Evolutionary conservation across 2,113 vertebrate genomes (phyloP), one percentile per base, ranked within the genome.

Genomic region (Amphilophus citrinellus): DNA sequence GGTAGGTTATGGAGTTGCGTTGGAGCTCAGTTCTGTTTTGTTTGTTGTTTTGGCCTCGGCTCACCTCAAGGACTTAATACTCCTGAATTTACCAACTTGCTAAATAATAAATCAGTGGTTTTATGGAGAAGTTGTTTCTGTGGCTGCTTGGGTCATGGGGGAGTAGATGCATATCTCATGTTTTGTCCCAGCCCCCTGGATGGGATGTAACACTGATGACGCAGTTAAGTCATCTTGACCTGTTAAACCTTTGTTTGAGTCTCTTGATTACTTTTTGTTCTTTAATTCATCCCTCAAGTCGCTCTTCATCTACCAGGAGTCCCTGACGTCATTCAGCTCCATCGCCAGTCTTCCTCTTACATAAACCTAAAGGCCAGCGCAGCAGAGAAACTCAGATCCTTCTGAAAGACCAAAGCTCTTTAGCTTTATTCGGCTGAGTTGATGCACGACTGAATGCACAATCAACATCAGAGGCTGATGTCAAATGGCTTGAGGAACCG

Each of bases 311-410:
- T 32, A 35, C 18, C 68, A 73, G 53, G 53, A 27, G 17, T 56
- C 68, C 47, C 68, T 80, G 86, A 94, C n/a, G 61, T 90, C 89
- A 86, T n/a, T 73, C 0, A 14, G 30, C 62, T n/a, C 37, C 44
- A 86, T 59, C 61, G 57, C 44, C 80, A 2, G 22, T 87, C 76
- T 47, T 65, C 47, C 76, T 89, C 79, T 93, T 92, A 91, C 57
- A 82, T 93, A 92, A 94, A 88, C 79, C 37, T n/a, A 68, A 4
- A 80, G 30, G 76, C 60, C 62, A 27, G 61, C 3, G 59, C 79
- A 66, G 37, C 61, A 11, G 42, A 88, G 62, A 58, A 88, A 81
- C 24, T 0, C 56, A 76, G 65, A 73, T 63, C 83, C 84, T 84
- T 27, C 17, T 75, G 76, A 81, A 84, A 86, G 77, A 87, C 13